phyloP scores from a whole-genome alignment of 1,140 invertebrate species.

The Eulimnadia texana region DNA sequence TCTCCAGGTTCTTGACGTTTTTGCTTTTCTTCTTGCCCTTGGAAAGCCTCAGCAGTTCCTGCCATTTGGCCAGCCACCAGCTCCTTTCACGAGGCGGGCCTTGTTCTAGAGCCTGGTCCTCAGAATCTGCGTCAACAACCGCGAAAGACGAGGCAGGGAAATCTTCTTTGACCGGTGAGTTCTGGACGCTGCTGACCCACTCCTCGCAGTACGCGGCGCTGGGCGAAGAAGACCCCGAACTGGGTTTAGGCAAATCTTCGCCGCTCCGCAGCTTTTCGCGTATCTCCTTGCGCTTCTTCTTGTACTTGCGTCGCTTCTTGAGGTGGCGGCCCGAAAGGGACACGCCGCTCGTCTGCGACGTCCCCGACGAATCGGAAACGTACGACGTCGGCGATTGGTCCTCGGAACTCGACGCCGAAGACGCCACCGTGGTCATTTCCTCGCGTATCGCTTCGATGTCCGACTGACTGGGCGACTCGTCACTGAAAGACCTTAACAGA shows the following conservation, averaged over 20 bases:
- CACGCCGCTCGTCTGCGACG: background rate
- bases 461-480: background rate
- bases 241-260: background rate
- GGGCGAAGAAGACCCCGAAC: background rate
- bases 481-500: background rate
- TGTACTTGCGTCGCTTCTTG: conserved; percentile 1
- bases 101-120: background rate
- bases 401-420: background rate
- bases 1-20: background rate
- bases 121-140: background rate
- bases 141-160: background rate
- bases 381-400: background rate
- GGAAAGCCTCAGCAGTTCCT: background rate
- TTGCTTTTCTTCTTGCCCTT: background rate
- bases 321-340: background rate
- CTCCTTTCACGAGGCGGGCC: background rate
- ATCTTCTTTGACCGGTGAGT: background rate
- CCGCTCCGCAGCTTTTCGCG: background rate
- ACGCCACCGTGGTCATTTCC: background rate
- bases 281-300: background rate
- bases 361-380: background rate
- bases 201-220: conserved; percentile 7
- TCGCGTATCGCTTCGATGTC: background rate
- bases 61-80: background rate
- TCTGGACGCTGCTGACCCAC: background rate